phyloP scores from a whole-genome alignment of 2,113 vertebrate genomes.

The Onychostoma macrolepis region DNA sequence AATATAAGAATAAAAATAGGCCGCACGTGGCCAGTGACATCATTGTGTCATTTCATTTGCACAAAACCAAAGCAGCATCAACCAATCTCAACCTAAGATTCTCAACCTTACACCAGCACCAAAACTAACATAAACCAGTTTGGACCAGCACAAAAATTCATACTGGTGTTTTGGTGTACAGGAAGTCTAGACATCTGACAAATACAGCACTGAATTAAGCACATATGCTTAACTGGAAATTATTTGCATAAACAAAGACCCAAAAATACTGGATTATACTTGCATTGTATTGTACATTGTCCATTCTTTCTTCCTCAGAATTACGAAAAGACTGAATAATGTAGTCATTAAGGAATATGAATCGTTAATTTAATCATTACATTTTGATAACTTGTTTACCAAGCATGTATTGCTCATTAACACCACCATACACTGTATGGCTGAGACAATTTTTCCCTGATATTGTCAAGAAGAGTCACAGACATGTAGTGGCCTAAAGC shows the following conservation, averaged over 20 bases:
- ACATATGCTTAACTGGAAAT: background rate
- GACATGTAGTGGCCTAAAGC: background rate
- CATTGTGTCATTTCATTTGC: too few relatives aligned
- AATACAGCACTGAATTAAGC: background rate
- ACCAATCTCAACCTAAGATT: too few relatives aligned
- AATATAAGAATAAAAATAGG: too few relatives aligned
- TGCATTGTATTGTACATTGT: constrained; percentile 8
- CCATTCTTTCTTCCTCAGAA: too few relatives aligned
- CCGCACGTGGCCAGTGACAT: too few relatives aligned
- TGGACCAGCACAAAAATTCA: background rate
- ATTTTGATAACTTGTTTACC: background rate
- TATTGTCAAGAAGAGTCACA: background rate
- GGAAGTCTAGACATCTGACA: background rate
- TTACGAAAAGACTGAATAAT: too few relatives aligned
- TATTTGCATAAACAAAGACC: background rate
- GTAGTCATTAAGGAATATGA: background rate
- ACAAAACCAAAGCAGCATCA: too few relatives aligned
- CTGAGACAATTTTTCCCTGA: too few relatives aligned
- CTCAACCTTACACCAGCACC: background rate
- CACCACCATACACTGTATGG: too few relatives aligned
- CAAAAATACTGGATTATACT: constrained; percentile 52
- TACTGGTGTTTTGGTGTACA: background rate
- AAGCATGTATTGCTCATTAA: background rate
- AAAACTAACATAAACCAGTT: background rate
- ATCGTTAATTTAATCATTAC: background rate